Percentiles rank a stretch among this genome's conserved stretches.
These are phyloP conservation scores for Gymnodraco acuticeps DNA, from an alignment of 2,797 vertebrate species.

Conservation along the genomic window DNA sequence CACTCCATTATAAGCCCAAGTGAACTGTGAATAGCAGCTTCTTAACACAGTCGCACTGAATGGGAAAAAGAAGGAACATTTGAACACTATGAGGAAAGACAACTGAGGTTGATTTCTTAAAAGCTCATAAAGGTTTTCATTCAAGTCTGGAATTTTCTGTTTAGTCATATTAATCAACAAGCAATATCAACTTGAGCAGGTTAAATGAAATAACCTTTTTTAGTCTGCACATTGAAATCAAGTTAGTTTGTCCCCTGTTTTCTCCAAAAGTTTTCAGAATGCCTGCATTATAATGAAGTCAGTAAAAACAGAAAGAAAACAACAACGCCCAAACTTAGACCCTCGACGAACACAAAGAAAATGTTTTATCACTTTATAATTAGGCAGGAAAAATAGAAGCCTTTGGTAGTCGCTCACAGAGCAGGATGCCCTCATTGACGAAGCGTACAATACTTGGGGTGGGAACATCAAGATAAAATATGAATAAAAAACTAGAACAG, in stretches of 20 bases:
- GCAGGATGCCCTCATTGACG: conserved; percentile 29
- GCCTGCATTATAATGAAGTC: conserved; percentile 4
- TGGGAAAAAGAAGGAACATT: neutral
- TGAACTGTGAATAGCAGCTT: conserved; percentile 46
- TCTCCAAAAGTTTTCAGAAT: neutral
- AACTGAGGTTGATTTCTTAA: conserved; percentile 18
- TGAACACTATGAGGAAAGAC: conserved; percentile 5
- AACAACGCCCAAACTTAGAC: conserved; percentile 9
- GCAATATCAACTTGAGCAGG: conserved; percentile 12
- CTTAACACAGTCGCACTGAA: conserved; percentile 8
- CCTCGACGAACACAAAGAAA: conserved; percentile 29
- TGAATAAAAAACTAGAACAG: conserved; percentile 1
- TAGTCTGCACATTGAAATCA: neutral
- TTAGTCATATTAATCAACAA: conserved; percentile 8
- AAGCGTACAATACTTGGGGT: conserved; percentile 10
- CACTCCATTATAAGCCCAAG: conserved; percentile 64
- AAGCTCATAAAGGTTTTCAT: conserved; percentile 13
- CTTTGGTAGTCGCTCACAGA: conserved; percentile 15
- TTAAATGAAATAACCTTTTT: neutral
- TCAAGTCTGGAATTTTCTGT: conserved; percentile 19
- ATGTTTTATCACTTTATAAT: conserved; percentile 42
- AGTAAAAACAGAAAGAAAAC: conserved; percentile 25
- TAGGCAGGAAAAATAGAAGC: conserved; percentile 21
- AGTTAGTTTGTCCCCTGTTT: conserved; percentile 1
- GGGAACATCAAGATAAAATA: conserved; percentile 20